A percentile compares a stretch with the other conserved stretches of the same genome.
phyloP scores from a whole-genome alignment of 2,797 vertebrate species.

The Scarus forsteni region DNA sequence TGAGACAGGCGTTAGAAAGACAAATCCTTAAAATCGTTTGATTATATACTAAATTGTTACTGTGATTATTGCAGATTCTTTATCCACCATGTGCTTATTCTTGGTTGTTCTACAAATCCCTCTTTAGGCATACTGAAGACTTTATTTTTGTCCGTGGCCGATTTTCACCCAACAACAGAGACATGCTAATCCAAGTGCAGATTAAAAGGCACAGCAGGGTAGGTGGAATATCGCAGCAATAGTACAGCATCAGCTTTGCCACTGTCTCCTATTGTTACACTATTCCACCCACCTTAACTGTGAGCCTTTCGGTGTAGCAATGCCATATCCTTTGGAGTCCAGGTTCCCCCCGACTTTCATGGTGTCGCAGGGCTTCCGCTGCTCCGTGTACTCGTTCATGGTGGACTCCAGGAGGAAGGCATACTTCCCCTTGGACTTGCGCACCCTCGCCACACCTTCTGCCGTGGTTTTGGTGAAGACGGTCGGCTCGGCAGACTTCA shows the following conservation, averaged over 20 bases:
- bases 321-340: slow-evolving; percentile 99
- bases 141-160: not conserved
- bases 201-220: slow-evolving; percentile 97
- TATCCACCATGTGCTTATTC: not conserved
- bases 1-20: no score
- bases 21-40: not conserved
- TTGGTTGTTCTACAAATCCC: not conserved
- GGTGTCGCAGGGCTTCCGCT: slow-evolving; percentile 98
- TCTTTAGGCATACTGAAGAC: not conserved
- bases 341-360: slow-evolving; percentile 99
- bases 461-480: slow-evolving; percentile 98
- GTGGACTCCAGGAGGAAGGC: slow-evolving; percentile 99
- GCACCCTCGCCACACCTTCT: slow-evolving; percentile 96
- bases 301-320: slow-evolving; percentile 99
- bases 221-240: slow-evolving; percentile 99
- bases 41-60: not conserved
- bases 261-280: slow-evolving; percentile 93
- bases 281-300: slow-evolving; percentile 99
- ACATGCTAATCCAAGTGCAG: slow-evolving; percentile 45
- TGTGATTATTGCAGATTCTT: not conserved
- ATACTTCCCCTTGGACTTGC: slow-evolving; percentile 99
- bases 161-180: slow-evolving; percentile 72
- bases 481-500: slow-evolving; percentile 97
- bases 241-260: slow-evolving; percentile 80
- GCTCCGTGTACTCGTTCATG: slow-evolving; percentile 99